Base-by-base conservation (phyloP, 1,140 invertebrate species). In the Pachyrhynchus sulphureomaculatus region DNA sequence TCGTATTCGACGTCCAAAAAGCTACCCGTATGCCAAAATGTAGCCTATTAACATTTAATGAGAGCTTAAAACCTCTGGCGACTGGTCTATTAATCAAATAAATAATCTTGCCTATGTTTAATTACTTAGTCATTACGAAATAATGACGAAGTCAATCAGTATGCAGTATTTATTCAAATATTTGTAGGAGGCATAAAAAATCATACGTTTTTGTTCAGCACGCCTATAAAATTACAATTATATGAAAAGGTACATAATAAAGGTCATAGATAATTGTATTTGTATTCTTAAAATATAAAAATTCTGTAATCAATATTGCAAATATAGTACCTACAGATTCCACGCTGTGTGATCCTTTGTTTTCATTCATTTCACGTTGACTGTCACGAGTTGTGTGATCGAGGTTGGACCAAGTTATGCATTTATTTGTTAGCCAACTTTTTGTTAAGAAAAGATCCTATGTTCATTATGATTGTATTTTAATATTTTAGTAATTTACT, bases 271-370 rank as follows among this genome's bases (percentile, higher is more conserved):
- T 29, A 29, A 29, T n/a, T n/a, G n/a, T n/a, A n/a, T n/a, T n/a
- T 29, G 26, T 29, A 6, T 42, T 9, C 21, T 20, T 20, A 42
- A 42, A 20, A 12, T 42, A 20, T 20, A 20, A 42, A 42, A 42
- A 18, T 42, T 20, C 39, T 42, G n/a, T n/a, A n/a, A 9, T 18
- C 39, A 8, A 42, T 10, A 20, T 12, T 9, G 18, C 4, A 42
- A 42, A 42, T 20, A 4, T 42, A 42, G 39, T 20, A 42, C 39
- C 18, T 20, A 42, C 39, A 42, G 39, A 42, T 42, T 42, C 39
- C 39, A 42, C 18, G 39, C 18, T 20, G 8, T 42, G 39, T 42
- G 39, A 42, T 42, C 21, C 39, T 42, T 42, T 42, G 39, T 42
- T 42, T 42, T 42, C 4, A 42, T 15, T 42, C 21, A 9, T 20